Conservation (phyloP, 2,113 vertebrate genomes). For the Numenius arquata region DNA sequence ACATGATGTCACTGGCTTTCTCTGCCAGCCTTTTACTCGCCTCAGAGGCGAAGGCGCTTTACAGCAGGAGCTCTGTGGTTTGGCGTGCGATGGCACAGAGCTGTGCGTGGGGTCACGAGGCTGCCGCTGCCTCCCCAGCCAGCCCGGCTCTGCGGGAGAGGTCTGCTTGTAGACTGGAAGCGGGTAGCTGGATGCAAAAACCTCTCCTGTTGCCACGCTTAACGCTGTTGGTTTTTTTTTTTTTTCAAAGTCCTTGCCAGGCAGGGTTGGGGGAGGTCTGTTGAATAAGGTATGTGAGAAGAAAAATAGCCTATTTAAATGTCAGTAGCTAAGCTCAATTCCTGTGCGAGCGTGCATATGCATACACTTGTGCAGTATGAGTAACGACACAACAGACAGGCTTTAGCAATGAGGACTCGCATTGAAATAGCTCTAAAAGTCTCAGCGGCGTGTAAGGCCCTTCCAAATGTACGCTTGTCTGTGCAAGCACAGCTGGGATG, state of each 20-base stretch:
- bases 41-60: not conserved
- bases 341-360: not conserved
- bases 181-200: not conserved
- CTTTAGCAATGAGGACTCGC: not conserved
- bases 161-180: not conserved
- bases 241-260: conserved; percentile 8
- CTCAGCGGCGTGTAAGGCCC: not conserved
- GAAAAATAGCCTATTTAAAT: conserved; percentile 61
- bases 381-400: conserved; percentile 31
- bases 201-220: not conserved
- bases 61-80: conserved; percentile 9
- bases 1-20: conserved; percentile 47
- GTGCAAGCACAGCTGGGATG: not conserved
- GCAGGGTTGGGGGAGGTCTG: conserved; percentile 44
- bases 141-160: not conserved
- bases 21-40: conserved; percentile 48
- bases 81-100: not conserved
- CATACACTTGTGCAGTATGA: conserved; percentile 4
- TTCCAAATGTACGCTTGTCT: not conserved
- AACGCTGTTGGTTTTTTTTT: not conserved
- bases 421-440: not conserved
- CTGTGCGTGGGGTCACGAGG: not conserved
- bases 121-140: not conserved
- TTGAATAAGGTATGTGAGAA: not conserved
- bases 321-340: conserved; percentile 30